Base-by-base conservation (phyloP, 2,113 vertebrate species). In the Ophthalmolycus amberensis region DNA sequence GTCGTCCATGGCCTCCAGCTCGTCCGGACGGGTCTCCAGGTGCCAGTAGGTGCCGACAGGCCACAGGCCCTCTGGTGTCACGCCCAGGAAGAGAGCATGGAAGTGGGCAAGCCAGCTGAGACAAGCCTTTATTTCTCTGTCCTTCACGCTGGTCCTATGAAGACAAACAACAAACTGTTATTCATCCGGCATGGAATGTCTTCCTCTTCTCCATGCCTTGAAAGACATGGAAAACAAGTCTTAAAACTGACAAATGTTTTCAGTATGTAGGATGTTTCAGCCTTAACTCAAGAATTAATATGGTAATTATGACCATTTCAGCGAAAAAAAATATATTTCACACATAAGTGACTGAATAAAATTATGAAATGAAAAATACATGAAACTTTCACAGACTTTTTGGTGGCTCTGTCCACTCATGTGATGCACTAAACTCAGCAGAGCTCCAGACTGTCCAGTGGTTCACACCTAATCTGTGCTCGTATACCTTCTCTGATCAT, bases 21-120 rank as follows among this genome's bases (percentile, higher is more conserved):
- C 95, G 3, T 95, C 95, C 0, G 94, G 95, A 1, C 95, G 89
- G 1, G 95, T 95, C 56, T 94, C 94, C 84, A 96, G 90, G 85
- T 96, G 95, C 95, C 95, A 95, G 87, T 95, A 96, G 37, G 95
- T 95, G 0, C 95, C 95, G 1, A 95, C 64, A 0, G 94, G 89
- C 95, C 95, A 95, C 70, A 96, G 90, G 1, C 94, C 94, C 4
- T 89, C 81, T 0, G 94, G 92, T 1, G 72, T 18, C 25, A 85
- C 87, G 0, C 88, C 91, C 66, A 96, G 70, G 89, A 95, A 96
- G 70, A 92, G 87, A 22, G 88, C 93, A 4, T 96, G 95, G 85
- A 96, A 96, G 82, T 91, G 87, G 68, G 95, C 95, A 0, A 96
- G 92, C 95, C 95, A 95, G n/a, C 90, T 86, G 50, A 96, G 90